Evolutionary conservation across 2,797 vertebrate species (phyloP).

Genomic region (Capromys pilorides): DNA sequence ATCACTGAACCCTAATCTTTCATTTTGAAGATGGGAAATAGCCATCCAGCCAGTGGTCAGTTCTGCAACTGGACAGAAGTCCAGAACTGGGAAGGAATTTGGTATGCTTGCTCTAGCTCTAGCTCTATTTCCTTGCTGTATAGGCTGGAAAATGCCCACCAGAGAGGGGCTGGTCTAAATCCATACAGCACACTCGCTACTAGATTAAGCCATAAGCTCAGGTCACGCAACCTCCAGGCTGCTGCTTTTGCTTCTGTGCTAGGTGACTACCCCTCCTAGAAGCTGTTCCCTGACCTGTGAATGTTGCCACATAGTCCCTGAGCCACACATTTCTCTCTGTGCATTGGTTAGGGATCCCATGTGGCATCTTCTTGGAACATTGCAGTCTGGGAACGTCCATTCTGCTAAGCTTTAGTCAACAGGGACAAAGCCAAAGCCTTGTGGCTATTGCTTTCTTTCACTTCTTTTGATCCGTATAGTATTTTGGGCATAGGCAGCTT

Average conservation of each 20-base stretch:
- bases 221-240: not conserved
- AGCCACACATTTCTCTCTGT: not conserved
- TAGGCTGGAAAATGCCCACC: not conserved
- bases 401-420: not conserved
- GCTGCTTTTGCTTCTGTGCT: not conserved
- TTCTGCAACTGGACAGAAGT: not conserved
- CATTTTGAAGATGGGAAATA: not conserved
- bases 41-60: not conserved
- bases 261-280: not conserved
- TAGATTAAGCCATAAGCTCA: not conserved
- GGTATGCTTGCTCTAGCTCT: not conserved
- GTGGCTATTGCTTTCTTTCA: not conserved
- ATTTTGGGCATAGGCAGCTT: constrained; percentile 60
- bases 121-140: not conserved
- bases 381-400: not conserved
- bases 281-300: not conserved
- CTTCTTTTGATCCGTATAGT: not conserved
- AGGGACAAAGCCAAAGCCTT: not conserved
- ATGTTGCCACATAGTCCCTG: not conserved
- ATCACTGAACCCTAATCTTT: not conserved
- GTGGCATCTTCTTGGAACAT: not conserved
- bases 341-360: not conserved
- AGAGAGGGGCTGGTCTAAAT: not conserved
- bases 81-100: not conserved
- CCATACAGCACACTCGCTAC: not conserved